Base-by-base conservation (phyloP, 1,140 invertebrate species). In the Acromyrmex heyeri region DNA sequence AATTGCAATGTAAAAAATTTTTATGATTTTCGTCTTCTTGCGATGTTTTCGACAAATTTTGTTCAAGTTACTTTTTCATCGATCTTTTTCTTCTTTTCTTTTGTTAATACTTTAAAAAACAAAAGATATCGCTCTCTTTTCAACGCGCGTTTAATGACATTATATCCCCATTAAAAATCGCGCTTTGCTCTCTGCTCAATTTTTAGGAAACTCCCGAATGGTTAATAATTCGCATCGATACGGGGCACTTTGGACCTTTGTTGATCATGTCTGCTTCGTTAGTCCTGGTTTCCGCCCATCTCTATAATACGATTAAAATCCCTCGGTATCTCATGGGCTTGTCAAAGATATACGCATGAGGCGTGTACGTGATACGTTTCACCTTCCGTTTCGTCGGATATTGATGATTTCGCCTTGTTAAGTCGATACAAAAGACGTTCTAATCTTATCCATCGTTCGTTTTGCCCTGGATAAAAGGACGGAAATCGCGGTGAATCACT, bases 401-500 rank as follows among this genome's bases (percentile, higher is more conserved):
- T 55, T 69, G 4, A 53, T 62, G 57, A 72, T 76, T 77, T 62
- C 53, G 12, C 16, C n/a, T 55, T 24, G 48, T 27, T 53, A 48
- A 30, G 21, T 24, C 53, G 85, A 30, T 21, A 73, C 38, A 90
- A 86, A 78, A 88, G 62, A 14, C 24, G 27, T 48, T 64, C 18
- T 85, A 90, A 90, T 90, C 59, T 62, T 61, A 70, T 72, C 61
- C 79, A 21, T 10, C 30, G 8, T 30, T 34, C 53, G 78, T 59
- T 75, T 70, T 34, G 81, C 76, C 16, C 34, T 6, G 53, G 50
- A 70, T 64, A 73, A 90, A 90, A 72, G 72, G 55, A 86, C 57
- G 59, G 70, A 65, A 77, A 82, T 82, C 77, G 77, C 34, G 73
- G 50, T 72, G 75, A 76, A 76, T 69, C 75, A 34, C 69, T 21